A percentile compares a stretch with the other conserved stretches of the same genome.
Conservation (phyloP, 2,113 vertebrate species). For the Planiliza haematocheilus region DNA sequence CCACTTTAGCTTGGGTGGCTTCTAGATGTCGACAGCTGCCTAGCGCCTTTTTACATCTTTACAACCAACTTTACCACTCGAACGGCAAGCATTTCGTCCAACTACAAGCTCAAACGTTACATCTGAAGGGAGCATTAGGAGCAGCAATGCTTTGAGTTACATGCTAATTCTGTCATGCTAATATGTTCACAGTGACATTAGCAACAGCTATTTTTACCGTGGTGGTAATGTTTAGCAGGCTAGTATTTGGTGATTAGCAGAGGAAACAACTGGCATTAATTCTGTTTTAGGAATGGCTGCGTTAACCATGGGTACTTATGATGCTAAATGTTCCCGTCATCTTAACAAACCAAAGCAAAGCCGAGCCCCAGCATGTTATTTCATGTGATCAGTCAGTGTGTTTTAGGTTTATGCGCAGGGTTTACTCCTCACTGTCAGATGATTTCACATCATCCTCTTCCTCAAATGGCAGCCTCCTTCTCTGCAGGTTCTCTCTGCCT, state of each 20-base stretch:
- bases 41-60: too few relatives aligned
- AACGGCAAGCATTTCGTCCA: too few relatives aligned
- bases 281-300: conserved; percentile 9
- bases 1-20: too few relatives aligned
- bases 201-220: not conserved
- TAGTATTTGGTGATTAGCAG: not conserved
- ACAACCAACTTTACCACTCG: too few relatives aligned
- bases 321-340: conserved; percentile 1
- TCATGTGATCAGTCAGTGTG: conserved; percentile 27
- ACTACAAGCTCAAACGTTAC: too few relatives aligned
- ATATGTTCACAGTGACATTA: not conserved
- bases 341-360: conserved; percentile 15
- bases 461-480: conserved; percentile 45
- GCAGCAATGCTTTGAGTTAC: not conserved
- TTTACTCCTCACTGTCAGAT: conserved; percentile 49
- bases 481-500: conserved; percentile 52
- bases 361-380: conserved; percentile 10
- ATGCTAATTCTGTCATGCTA: not conserved
- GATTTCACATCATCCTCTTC: conserved; percentile 51
- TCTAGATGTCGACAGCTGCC: too few relatives aligned
- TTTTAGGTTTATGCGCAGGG: conserved; percentile 31
- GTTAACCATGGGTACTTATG: not conserved
- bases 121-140: too few relatives aligned
- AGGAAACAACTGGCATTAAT: not conserved
- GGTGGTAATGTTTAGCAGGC: not conserved